Conservation (phyloP, 2,888 invertebrate species). For the Tyria jacobaeae region DNA sequence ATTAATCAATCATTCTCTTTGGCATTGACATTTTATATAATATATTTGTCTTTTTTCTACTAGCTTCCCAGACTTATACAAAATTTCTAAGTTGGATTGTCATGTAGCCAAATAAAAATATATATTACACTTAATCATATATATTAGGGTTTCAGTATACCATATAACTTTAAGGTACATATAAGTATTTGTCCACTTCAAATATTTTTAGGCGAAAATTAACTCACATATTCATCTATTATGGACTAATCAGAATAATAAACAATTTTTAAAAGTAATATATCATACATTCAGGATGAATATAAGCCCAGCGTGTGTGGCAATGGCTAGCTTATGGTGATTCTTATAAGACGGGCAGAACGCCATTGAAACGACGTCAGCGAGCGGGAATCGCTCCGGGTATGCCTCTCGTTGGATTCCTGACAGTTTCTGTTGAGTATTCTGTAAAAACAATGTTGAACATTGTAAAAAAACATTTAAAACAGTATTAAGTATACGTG, state of each 20-base stretch:
- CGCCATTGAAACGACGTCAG: slow-evolving; percentile 66
- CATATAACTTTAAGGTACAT: background rate
- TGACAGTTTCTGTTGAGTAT: slow-evolving; percentile 41
- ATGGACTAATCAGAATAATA: background rate
- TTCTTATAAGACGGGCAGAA: slow-evolving; percentile 64
- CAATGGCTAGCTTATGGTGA: slow-evolving; percentile 69
- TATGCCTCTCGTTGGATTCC: slow-evolving; percentile 46
- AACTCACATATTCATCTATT: background rate
- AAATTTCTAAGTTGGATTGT: background rate
- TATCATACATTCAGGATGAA: slow-evolving; percentile 62
- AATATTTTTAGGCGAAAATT: too few species aligned
- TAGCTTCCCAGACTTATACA: background rate
- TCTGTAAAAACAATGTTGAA: slow-evolving; percentile 31
- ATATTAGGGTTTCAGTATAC: background rate
- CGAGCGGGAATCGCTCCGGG: slow-evolving; percentile 74
- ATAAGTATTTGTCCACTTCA: background rate
- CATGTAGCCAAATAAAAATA: background rate
- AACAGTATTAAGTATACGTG: too few species aligned
- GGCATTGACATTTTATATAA: slow-evolving; percentile 7
- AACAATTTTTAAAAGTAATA: background rate
- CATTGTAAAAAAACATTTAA: background rate
- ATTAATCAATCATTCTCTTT: slow-evolving; percentile 14
- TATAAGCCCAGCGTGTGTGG: slow-evolving; percentile 71
- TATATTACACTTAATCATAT: background rate
- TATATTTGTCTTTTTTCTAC: background rate